Conservation (phyloP, 2,888 invertebrate genomes). For the Branchipolynoe longqiensis region DNA sequence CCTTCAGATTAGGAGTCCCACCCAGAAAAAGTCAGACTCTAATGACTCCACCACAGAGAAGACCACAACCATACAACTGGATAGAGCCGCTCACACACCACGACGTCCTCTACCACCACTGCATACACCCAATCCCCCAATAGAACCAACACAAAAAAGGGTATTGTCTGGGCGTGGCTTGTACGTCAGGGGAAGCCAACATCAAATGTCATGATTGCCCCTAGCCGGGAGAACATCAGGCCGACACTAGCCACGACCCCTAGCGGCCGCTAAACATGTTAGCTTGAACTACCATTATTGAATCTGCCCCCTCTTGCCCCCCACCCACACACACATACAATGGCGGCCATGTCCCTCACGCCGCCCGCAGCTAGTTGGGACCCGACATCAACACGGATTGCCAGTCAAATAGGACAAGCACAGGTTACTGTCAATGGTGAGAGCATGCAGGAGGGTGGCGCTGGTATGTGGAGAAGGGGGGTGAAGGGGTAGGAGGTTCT, state of each 20-base stretch:
- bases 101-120: no score
- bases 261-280: neutral
- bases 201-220: slow-evolving; percentile 11
- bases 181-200: neutral
- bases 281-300: slow-evolving; percentile 9
- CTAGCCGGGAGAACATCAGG: slow-evolving; percentile 1
- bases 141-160: no score
- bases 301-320: slow-evolving; percentile 33
- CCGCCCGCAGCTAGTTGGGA: neutral
- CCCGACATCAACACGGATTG: slow-evolving; percentile 34
- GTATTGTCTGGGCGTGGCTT: neutral
- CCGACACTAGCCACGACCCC: neutral
- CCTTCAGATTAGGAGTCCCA: no score
- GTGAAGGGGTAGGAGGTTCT: neutral
- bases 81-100: no score
- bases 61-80: no score
- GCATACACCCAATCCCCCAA: no score
- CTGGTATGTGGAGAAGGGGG: neutral
- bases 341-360: slow-evolving; percentile 10
- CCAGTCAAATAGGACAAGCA: slow-evolving; percentile 31
- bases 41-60: no score
- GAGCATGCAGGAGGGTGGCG: neutral
- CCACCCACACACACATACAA: no score
- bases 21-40: no score
- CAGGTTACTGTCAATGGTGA: slow-evolving; percentile 16